Evolutionary conservation across 2,888 invertebrate species (phyloP), one percentile per base, ranked within the genome.

Genomic region (Boloria selene): DNA sequence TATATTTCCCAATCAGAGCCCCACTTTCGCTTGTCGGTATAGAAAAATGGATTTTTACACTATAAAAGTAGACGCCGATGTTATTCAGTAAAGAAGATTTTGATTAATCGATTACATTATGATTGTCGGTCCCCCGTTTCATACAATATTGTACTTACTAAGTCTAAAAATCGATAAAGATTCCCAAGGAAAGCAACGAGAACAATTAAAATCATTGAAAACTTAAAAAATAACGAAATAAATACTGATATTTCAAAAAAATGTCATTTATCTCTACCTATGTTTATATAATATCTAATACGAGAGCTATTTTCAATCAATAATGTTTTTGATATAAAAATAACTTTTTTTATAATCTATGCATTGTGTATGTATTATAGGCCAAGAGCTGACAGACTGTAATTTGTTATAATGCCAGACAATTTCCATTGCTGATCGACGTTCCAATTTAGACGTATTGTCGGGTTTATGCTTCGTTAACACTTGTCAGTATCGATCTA

Each of bases 141-240:
- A 77, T 77, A 79, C 73, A 79, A 80, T 78, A 82, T 80, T 84
- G 83, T 85, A 85, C 80, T 82, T 83, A 84, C 81, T 87, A 87
- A 80, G 76, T 81, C 84, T 87, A 88, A 81, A 83, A 84, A 84
- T 88, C 79, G 84, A 89, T 91, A 90, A 90, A 91, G 79, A 89
- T 88, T 88, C 86, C 87, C 88, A 90, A 87, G 86, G 84, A 90
- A 90, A 90, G 81, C 87, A 92, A 92, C 91, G 83, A 87, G 90
- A 91, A 90, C 89, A 89, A 86, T 90, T 85, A 90, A 90, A 90
- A 89, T 88, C 85, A 86, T 89, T 78, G 85, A 85, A 90, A 90
- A 90, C 90, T 90, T 91, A 90, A 90, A 91, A 82, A 87, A 85
- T 87, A 91, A 91, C 91, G 83, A 90, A 91, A 91, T 90, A 91